Evolutionary conservation across 2,888 invertebrate species (phyloP), one percentile per base, ranked within the genome.

Genomic region (Acleris cristana): DNA sequence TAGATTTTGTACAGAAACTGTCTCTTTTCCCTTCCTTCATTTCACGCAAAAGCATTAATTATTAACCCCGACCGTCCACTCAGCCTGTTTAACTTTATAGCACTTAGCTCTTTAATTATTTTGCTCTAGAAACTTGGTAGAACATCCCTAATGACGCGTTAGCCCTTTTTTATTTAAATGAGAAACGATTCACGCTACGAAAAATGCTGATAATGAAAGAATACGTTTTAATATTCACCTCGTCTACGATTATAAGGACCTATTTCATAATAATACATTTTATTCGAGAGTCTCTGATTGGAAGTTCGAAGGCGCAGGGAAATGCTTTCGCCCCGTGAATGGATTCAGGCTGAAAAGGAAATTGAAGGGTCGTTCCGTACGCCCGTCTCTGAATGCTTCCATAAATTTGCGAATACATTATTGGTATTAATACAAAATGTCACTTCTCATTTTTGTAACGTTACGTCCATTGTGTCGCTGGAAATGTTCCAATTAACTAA

Each of bases 321-420:
- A 90, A 88, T 87, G 87, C 87, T 85, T 81, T 81, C 81, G 80
- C 80, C 79, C 81, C 82, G 84, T 86, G 88, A 88, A 89, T 89
- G 83, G 87, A 86, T 86, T 85, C 81, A 77, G 77, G 79, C 81
- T 89, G 85, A 86, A 88, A 87, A 86, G 90, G 87, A 90, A 90
- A 90, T 90, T 86, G 89, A 88, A 87, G 86, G 86, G 86, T 88
- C 88, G 88, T 89, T 88, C 87, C 80, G 83, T 84, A 79, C 81
- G 81, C 76, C 40, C 77, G 75, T 82, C 77, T 85, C 82, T 83
- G 82, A 81, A 80, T 79, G 80, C 78, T 83, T 83, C 85, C 69
- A 86, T 87, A 88, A 88, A 88, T 87, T 85, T 83, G 79, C 81
- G 82, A 84, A 83, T 86, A 79, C 79, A 81, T 80, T 82, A 86